Percentiles rank a stretch among this genome's conserved stretches.
Conservation (phyloP, 2,888 invertebrate genomes). For the Apamea monoglypha region DNA sequence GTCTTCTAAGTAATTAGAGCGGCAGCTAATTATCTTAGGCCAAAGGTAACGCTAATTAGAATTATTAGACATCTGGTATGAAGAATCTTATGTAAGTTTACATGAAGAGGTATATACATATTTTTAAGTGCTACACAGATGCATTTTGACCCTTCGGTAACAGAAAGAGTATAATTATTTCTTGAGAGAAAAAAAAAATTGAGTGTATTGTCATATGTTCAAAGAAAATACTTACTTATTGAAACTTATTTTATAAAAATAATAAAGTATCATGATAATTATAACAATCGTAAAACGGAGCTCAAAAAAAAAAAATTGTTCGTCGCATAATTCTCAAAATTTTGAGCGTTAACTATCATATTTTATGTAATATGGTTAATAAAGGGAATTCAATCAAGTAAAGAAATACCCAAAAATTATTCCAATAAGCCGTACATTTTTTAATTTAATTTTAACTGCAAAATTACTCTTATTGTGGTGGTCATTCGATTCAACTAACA, state of each 20-base stretch:
- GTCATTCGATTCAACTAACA: background rate
- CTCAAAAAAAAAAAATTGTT: background rate
- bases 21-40: conserved; percentile 33
- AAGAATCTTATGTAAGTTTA: conserved; percentile 17
- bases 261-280: background rate
- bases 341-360: background rate
- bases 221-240: background rate
- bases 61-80: conserved; percentile 27
- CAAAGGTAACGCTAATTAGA: conserved; percentile 24
- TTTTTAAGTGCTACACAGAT: background rate
- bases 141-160: background rate
- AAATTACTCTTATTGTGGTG: background rate
- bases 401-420: background rate
- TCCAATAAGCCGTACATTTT: background rate
- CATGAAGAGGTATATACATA: background rate
- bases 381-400: background rate
- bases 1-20: conserved; percentile 37
- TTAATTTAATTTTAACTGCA: background rate
- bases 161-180: background rate
- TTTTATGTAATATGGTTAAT: background rate
- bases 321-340: background rate
- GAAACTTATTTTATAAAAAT: background rate
- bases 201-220: background rate
- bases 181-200: too few species aligned
- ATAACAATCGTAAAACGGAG: background rate